Conservation (phyloP, 1,140 invertebrate genomes). For the Neodiprion pinetum region DNA sequence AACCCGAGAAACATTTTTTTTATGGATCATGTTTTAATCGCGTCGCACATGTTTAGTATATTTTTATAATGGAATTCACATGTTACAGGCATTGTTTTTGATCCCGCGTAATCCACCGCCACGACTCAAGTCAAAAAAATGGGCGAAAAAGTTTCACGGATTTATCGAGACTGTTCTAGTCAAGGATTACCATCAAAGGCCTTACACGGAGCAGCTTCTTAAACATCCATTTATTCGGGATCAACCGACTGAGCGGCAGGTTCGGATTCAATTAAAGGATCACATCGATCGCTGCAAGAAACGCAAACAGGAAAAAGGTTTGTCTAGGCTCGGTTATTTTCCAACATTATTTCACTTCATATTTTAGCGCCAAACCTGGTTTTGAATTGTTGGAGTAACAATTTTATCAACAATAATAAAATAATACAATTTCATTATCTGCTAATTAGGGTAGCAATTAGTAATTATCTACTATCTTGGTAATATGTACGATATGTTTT, state of each 20-base stretch:
- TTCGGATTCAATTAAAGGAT: slow-evolving; percentile 98
- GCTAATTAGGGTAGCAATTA: too few species aligned
- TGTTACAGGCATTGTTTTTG: slow-evolving; percentile 82
- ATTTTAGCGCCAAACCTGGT: too few species aligned
- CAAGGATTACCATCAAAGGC: slow-evolving; percentile 98
- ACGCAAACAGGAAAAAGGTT: slow-evolving; percentile 86
- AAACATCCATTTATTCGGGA: slow-evolving; percentile 98
- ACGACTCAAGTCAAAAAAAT: slow-evolving; percentile 97
- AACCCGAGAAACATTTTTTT: too few species aligned
- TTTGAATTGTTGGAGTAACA: too few species aligned
- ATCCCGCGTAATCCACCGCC: slow-evolving; percentile 98
- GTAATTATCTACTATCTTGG: too few species aligned
- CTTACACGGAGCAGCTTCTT: slow-evolving; percentile 96
- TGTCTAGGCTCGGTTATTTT: slow-evolving; percentile 10
- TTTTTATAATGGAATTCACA: slow-evolving; percentile 11
- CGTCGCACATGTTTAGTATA: background rate
- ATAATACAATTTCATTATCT: too few species aligned
- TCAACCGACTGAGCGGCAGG: slow-evolving; percentile 97
- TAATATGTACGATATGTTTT: too few species aligned
- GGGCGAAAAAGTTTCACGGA: slow-evolving; percentile 95
- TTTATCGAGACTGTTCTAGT: slow-evolving; percentile 90
- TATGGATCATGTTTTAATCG: background rate
- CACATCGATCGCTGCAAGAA: slow-evolving; percentile 98
- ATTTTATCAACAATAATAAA: too few species aligned
- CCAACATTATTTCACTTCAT: slow-evolving; percentile 3